phyloP scores from a whole-genome alignment of 2,797 vertebrate genomes.

The Synanceia verrucosa region DNA sequence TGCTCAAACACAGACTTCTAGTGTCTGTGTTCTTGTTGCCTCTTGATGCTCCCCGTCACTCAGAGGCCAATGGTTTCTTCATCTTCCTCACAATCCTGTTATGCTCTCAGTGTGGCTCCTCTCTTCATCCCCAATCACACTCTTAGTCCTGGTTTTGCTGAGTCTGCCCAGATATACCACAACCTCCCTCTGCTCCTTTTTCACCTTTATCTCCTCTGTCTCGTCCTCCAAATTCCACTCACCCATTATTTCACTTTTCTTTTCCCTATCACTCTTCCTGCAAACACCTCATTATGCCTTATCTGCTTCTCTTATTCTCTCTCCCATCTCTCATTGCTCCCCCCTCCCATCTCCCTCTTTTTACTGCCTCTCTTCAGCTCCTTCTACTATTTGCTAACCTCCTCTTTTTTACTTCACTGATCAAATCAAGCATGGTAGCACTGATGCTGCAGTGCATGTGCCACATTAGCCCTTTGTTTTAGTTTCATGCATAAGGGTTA shows the following conservation, averaged over 20 bases:
- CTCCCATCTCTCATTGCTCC: conserved; percentile 55
- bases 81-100: conserved; percentile 38
- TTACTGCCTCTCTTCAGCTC: conserved; percentile 48
- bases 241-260: conserved; percentile 45
- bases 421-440: conserved; percentile 14
- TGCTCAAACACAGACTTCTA: background rate
- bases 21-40: background rate
- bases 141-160: conserved; percentile 36
- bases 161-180: conserved; percentile 17
- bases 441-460: conserved; percentile 34
- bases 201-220: conserved; percentile 60
- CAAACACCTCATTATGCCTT: conserved; percentile 74
- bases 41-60: conserved; percentile 21
- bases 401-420: conserved; percentile 28
- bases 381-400: conserved; percentile 44
- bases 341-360: conserved; percentile 41
- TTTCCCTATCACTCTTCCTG: conserved; percentile 48
- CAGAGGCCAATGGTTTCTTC: conserved; percentile 36
- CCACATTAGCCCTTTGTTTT: conserved; percentile 50
- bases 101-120: conserved; percentile 17
- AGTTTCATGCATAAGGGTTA: conserved; percentile 25
- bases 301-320: conserved; percentile 64
- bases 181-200: conserved; percentile 34
- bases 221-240: conserved; percentile 49
- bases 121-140: conserved; percentile 13